Evolutionary conservation across 2,113 vertebrate species (phyloP).

Genomic region (Burhinus oedicnemus): DNA sequence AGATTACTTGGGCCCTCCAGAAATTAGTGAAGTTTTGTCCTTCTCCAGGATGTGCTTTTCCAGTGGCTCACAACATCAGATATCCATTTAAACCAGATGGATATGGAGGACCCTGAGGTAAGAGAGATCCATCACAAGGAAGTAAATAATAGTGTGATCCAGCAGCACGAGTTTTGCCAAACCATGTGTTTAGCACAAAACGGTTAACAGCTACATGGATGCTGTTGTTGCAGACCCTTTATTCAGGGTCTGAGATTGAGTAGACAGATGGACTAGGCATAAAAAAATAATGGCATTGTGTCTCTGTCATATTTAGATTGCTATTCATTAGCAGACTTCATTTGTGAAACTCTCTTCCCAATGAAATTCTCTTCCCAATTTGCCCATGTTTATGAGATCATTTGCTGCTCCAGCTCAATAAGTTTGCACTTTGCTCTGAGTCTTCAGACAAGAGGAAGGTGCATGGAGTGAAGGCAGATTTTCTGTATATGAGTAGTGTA

Average conservation of each 20-base stretch:
- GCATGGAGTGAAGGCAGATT: background rate
- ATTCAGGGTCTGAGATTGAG: background rate
- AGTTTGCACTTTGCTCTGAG: background rate
- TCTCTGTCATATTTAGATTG: background rate
- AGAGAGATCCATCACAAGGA: background rate
- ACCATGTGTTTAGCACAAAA: background rate
- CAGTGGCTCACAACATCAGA: conserved; percentile 94
- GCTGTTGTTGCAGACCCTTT: background rate
- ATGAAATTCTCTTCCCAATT: background rate
- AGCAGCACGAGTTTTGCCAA: background rate
- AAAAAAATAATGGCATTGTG: background rate
- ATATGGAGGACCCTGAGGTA: conserved; percentile 95
- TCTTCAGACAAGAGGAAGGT: background rate
- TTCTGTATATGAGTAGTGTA: background rate
- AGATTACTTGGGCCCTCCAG: background rate
- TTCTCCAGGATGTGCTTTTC: conserved; percentile 90
- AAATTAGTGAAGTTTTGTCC: background rate
- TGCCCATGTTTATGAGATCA: background rate
- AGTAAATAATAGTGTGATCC: background rate
- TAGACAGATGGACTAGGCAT: background rate
- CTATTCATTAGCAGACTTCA: background rate
- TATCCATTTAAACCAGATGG: conserved; percentile 92
- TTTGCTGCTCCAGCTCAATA: background rate
- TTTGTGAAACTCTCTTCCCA: background rate
- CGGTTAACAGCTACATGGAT: background rate